phyloP scores from a whole-genome alignment of 2,113 vertebrate genomes.

The Sceloporus tristichus region DNA sequence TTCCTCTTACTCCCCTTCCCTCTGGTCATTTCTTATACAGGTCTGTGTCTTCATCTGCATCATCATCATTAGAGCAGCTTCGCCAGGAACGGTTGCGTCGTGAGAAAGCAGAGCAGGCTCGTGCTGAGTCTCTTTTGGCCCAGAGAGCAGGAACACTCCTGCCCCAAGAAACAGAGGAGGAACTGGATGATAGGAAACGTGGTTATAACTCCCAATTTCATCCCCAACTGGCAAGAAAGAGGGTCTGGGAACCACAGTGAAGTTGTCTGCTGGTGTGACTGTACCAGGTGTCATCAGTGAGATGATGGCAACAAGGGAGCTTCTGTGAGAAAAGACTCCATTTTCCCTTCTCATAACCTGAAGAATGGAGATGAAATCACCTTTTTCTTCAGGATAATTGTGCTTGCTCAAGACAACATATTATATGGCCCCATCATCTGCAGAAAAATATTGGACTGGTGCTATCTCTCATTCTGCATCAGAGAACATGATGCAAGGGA shows the following conservation, averaged over 20 bases:
- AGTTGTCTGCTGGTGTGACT: neutral
- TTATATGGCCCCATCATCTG: neutral
- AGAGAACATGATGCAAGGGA: neutral
- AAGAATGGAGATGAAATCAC: neutral
- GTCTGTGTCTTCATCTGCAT: accelerated
- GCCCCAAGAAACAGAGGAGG: conserved; percentile 51
- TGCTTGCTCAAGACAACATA: neutral
- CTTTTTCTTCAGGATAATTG: neutral
- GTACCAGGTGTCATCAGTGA: accelerated
- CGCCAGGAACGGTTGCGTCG: conserved; percentile 84
- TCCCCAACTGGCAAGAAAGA: conserved; percentile 84
- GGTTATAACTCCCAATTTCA: conserved; percentile 90
- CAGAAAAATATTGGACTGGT: neutral
- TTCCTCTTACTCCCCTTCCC: neutral
- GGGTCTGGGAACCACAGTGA: conserved; percentile 1
- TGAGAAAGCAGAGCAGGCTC: conserved; percentile 80
- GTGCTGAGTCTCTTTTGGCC: conserved; percentile 80
- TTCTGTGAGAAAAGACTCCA: neutral
- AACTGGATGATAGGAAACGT: conserved; percentile 78
- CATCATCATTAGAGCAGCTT: conserved; percentile 73
- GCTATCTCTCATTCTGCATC: neutral
- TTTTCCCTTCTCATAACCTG: neutral
- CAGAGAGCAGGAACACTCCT: conserved; percentile 62
- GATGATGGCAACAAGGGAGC: neutral
- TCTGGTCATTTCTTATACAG: neutral